Evolutionary conservation across 2,797 vertebrate species (phyloP).

Genomic region (Parauchenoglanis ngamensis): DNA sequence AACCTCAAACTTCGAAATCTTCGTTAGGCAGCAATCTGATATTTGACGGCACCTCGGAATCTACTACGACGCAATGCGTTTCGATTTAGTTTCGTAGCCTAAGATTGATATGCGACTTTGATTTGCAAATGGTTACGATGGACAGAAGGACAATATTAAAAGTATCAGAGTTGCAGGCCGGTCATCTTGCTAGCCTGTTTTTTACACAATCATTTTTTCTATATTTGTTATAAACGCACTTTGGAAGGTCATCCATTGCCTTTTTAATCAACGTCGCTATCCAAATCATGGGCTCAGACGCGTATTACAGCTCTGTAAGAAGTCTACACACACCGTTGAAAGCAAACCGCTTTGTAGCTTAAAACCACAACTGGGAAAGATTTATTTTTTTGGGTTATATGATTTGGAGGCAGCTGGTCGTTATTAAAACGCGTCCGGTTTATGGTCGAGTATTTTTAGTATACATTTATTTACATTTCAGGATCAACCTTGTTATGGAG

Average conservation of each 20-base stretch:
- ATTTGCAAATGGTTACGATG: not conserved
- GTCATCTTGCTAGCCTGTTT: not conserved
- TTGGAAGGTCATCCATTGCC: not conserved
- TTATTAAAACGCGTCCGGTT: slow-evolving; percentile 7
- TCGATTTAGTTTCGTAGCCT: not conserved
- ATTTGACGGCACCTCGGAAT: not conserved
- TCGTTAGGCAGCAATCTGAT: not conserved
- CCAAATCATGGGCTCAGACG: not conserved
- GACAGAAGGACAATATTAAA: not conserved
- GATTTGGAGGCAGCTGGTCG: not conserved
- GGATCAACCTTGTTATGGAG: not conserved
- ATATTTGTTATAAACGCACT: not conserved
- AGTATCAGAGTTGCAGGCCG: not conserved
- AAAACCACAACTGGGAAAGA: not conserved
- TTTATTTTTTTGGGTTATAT: not conserved
- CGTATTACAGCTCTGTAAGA: not conserved
- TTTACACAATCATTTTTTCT: not conserved
- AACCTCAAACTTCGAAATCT: not conserved
- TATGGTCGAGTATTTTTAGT: not conserved
- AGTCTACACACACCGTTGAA: not conserved
- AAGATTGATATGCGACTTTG: not conserved
- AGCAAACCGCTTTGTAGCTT: not conserved
- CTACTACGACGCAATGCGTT: not conserved
- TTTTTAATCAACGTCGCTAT: not conserved
- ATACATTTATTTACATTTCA: not conserved